Conservation (phyloP, 2,113 vertebrate species). For the Zosterops japonicus region DNA sequence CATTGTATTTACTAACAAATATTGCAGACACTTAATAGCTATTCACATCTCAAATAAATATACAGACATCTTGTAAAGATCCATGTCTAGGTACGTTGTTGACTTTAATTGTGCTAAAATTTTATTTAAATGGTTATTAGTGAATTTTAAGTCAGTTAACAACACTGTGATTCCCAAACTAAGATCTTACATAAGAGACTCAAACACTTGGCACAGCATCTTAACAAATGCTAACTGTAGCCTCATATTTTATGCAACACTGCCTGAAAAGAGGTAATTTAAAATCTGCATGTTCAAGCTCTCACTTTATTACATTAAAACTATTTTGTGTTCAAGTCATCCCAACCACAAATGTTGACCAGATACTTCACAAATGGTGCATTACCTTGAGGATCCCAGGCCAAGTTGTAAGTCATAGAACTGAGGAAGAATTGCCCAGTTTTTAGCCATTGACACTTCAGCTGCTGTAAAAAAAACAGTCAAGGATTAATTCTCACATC, state of each 20-base stretch:
- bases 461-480: slow-evolving; percentile 77
- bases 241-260: background rate
- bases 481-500: slow-evolving; percentile 3
- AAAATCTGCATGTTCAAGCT: background rate
- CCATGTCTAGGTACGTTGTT: background rate
- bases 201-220: background rate
- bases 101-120: background rate
- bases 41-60: background rate
- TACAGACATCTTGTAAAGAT: background rate
- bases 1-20: background rate
- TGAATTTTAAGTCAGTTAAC: background rate
- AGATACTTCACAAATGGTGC: background rate
- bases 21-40: background rate
- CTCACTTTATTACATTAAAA: background rate
- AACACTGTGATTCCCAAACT: background rate
- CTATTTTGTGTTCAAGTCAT: background rate
- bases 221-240: background rate
- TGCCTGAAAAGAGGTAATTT: background rate
- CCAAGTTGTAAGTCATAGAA: slow-evolving; percentile 95
- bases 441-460: slow-evolving; percentile 98
- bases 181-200: background rate
- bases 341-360: background rate
- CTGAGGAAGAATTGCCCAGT: slow-evolving; percentile 97
- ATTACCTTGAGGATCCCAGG: slow-evolving; percentile 99
- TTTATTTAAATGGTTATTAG: background rate